Conservation (phyloP, 2,888 invertebrate species). For the Eustalomyia histrio region DNA sequence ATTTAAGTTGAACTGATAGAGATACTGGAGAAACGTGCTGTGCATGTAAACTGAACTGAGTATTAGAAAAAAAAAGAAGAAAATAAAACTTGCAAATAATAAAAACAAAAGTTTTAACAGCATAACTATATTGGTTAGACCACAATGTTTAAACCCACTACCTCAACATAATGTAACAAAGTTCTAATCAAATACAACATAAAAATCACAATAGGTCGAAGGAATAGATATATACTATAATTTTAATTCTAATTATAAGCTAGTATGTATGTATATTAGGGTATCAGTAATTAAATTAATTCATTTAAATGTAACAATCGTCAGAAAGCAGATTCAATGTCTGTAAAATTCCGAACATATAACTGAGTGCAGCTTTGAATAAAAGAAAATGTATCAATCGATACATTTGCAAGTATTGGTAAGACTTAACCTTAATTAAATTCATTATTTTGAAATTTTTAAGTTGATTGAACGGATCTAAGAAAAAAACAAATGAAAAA, state of each 20-base stretch:
- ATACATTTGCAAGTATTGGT: too few relatives aligned
- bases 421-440: too few relatives aligned
- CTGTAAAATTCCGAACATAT: too few relatives aligned
- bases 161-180: conserved; percentile 8
- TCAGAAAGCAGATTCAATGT: too few relatives aligned
- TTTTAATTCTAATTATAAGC: conserved; percentile 32
- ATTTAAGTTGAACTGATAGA: conserved; percentile 24
- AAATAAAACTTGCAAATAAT: background rate
- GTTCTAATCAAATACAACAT: conserved; percentile 1
- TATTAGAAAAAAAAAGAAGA: conserved; percentile 31
- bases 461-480: too few relatives aligned
- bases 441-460: too few relatives aligned
- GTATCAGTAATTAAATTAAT: too few relatives aligned
- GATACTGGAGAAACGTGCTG: conserved; percentile 38
- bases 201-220: conserved; percentile 41
- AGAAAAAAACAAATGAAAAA: too few relatives aligned
- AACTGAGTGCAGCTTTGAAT: too few relatives aligned
- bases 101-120: conserved; percentile 70
- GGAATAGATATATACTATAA: conserved; percentile 32
- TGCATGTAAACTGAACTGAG: conserved; percentile 23
- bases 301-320: too few relatives aligned
- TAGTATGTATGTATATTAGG: too few relatives aligned
- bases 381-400: too few relatives aligned
- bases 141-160: conserved; percentile 25
- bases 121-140: conserved; percentile 56